Percentiles rank a stretch among this genome's conserved stretches.
phyloP scores from a whole-genome alignment of 2,888 invertebrate genomes.

The Dasypogon diadema region DNA sequence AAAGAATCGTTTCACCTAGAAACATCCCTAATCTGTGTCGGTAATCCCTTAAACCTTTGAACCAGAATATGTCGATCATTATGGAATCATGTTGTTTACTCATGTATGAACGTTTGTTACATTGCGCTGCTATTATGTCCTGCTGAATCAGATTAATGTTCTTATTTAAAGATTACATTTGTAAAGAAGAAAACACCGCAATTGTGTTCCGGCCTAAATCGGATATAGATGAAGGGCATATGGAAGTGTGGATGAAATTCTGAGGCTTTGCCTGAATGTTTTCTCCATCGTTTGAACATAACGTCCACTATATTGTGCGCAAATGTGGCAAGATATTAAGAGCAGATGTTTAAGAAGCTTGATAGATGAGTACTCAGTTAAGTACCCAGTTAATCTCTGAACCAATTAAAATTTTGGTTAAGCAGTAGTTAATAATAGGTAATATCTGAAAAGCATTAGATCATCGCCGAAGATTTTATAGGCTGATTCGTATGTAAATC shows the following conservation, averaged over 20 bases:
- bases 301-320: neutral
- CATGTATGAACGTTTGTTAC: conserved; percentile 64
- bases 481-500: too few relatives aligned
- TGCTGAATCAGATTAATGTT: conserved; percentile 56
- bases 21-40: conserved; percentile 68
- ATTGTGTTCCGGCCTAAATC: conserved; percentile 67
- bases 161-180: conserved; percentile 58
- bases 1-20: conserved; percentile 54
- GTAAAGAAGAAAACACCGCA: conserved; percentile 63
- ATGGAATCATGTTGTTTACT: conserved; percentile 63
- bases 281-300: neutral
- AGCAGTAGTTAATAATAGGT: neutral
- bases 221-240: conserved; percentile 59
- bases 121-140: conserved; percentile 53
- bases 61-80: conserved; percentile 50
- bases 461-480: too few relatives aligned
- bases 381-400: neutral
- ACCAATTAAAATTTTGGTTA: neutral
- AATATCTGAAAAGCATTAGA: too few relatives aligned
- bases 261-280: neutral
- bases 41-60: conserved; percentile 66
- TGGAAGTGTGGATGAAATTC: conserved; percentile 38
- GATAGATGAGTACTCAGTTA: neutral
- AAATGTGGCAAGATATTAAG: conserved; percentile 2
- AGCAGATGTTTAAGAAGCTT: conserved; percentile 28